Conservation (phyloP, 1,140 invertebrate species). For the Stegodyphus mimosarum region DNA sequence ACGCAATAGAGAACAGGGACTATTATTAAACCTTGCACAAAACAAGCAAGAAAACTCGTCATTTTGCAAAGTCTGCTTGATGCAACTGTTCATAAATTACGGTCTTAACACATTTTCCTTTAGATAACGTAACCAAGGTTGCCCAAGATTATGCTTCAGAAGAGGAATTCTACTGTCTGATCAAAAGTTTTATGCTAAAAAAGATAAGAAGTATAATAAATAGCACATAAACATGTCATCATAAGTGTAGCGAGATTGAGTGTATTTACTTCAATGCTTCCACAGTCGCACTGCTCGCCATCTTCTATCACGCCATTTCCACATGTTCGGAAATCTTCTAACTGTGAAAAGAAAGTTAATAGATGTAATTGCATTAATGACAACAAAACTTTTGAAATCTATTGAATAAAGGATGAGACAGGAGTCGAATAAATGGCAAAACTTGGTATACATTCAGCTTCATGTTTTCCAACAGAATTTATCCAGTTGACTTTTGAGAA, state of each 20-base stretch:
- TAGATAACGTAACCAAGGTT: too few species aligned
- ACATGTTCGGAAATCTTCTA: conserved; percentile 77
- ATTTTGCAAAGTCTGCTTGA: too few species aligned
- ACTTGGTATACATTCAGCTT: background rate
- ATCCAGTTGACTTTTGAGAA: background rate
- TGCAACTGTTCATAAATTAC: too few species aligned
- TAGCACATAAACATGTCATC: background rate
- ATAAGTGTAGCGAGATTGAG: background rate
- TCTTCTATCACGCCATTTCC: conserved; percentile 95
- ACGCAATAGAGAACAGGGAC: too few species aligned
- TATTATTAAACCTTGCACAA: too few species aligned
- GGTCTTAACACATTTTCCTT: too few species aligned
- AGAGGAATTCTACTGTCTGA: background rate
- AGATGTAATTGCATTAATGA: background rate
- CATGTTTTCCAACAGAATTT: background rate
- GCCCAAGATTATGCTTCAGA: background rate
- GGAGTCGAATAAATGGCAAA: background rate
- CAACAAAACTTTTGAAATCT: background rate
- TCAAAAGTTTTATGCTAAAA: background rate
- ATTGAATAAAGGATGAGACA: background rate
- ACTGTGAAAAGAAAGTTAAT: conserved; percentile 21
- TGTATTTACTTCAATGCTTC: conserved; percentile 66
- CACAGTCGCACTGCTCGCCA: conserved; percentile 87
- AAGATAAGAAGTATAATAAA: background rate
- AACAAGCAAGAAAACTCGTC: too few species aligned